phyloP scores from a whole-genome alignment of 37 sponge, comb jelly and placozoan genomes.

The Bolinopsis microptera region DNA sequence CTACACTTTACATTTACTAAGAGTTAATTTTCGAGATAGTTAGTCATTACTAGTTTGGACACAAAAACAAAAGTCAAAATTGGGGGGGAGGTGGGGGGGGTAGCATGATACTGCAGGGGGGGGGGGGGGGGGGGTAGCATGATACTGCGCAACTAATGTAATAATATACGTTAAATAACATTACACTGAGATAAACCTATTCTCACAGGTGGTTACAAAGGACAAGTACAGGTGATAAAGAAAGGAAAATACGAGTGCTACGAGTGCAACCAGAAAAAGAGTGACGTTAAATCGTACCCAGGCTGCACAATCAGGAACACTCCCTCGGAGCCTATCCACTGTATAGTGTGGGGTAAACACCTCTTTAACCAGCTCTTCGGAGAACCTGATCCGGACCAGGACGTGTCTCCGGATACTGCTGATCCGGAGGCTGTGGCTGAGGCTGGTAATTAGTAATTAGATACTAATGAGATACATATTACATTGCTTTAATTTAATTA shows the following conservation, averaged over 20 bases:
- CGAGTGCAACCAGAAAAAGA: slow-evolving; percentile 95
- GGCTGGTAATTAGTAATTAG: no score
- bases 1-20: no score
- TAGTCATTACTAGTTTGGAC: no score
- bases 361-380: slow-evolving; percentile 98
- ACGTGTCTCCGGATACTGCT: slow-evolving; percentile 94
- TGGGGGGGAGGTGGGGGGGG: no score
- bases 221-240: slow-evolving; percentile 85
- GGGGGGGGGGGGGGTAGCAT: no score
- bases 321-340: slow-evolving; percentile 98
- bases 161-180: no score
- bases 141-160: no score
- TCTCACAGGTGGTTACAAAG: slow-evolving; percentile 86
- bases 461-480: no score
- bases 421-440: slow-evolving; percentile 73
- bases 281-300: slow-evolving; percentile 83
- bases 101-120: no score
- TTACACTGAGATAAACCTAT: not conserved
- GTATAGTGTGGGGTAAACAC: slow-evolving; percentile 99
- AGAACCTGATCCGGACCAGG: slow-evolving; percentile 93
- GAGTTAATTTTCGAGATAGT: no score
- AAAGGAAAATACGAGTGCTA: slow-evolving; percentile 94
- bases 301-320: slow-evolving; percentile 99
- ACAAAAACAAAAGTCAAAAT: no score
- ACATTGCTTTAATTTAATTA: not conserved